Evolutionary conservation across 2,113 vertebrate genomes (phyloP), one percentile per base, ranked within the genome.

Genomic region (Chloropsis cyanopogon): DNA sequence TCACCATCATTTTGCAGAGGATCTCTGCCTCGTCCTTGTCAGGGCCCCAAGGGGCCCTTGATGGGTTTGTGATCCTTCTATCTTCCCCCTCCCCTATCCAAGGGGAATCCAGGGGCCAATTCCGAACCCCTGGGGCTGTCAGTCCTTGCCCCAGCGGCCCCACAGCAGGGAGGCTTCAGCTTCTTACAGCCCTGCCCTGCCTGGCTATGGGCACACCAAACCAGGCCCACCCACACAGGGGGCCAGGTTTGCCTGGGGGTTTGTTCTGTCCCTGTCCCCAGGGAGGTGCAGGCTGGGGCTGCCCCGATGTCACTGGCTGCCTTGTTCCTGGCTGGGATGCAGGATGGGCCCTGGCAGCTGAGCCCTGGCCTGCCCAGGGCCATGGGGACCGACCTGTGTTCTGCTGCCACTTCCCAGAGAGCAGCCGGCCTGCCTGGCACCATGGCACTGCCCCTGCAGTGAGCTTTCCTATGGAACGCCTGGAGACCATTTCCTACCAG

Each of bases 281-380:
- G 22, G 26, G 26, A 49, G 2, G 4, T 49, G 37, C 52, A 37
- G 33, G 13, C 11, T 64, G 46, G 6, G 50, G 52, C n/a, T 69
- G 19, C 11, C 8, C 0, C 0, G 0, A 1, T 14, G 11, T 15
- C 24, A 25, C n/a, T 2, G 3, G 31, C 31, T 57, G 53, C 15
- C 29, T 24, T 73, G 11, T 11, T 37, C 33, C 33, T 70, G 14
- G 9, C 20, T 42, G 56, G n/a, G 11, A 35, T 0, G 1, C 4
- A 5, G 29, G 39, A 12, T 22, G 17, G 44, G 18, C 4, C 16
- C 19, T 18, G 63, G 33, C 46, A 42, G 31, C 52, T 9, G 26
- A 31, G 44, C 21, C 17, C 31, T 42, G 71, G 33, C 39, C 17
- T n/a, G 56, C 25, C 16, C 1, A 0, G 2, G 1, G 11, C n/a